These are phyloP conservation scores for Cynaeus angustus DNA, from an alignment of 2,888 invertebrate species.

Conservation along the genomic window DNA sequence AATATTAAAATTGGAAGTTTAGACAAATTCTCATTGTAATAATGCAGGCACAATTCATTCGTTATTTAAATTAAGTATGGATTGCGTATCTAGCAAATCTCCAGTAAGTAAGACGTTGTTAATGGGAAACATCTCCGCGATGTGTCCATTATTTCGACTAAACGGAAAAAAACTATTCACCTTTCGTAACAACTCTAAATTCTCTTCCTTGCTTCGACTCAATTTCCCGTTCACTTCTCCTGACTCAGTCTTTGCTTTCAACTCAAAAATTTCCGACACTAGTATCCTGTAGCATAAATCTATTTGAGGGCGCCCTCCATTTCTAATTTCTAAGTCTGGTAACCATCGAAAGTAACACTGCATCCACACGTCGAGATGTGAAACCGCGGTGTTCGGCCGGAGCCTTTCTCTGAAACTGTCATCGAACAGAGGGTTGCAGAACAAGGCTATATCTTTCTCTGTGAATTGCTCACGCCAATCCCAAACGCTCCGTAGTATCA, in stretches of 20 bases:
- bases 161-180: slow-evolving; percentile 73
- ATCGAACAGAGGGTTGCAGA: slow-evolving; percentile 88
- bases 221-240: slow-evolving; percentile 59
- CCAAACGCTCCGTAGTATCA: slow-evolving; percentile 87
- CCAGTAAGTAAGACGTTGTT: slow-evolving; percentile 78
- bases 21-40: slow-evolving; percentile 15
- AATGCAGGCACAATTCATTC: slow-evolving; percentile 72
- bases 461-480: slow-evolving; percentile 92
- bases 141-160: slow-evolving; percentile 67
- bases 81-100: slow-evolving; percentile 80
- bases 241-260: slow-evolving; percentile 65
- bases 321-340: slow-evolving; percentile 84
- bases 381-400: slow-evolving; percentile 73
- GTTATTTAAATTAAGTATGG: slow-evolving; percentile 78
- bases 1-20: slow-evolving; percentile 51
- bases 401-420: slow-evolving; percentile 67
- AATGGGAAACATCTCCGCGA: slow-evolving; percentile 70
- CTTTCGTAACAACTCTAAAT: slow-evolving; percentile 66
- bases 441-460: slow-evolving; percentile 86
- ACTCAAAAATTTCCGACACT: slow-evolving; percentile 71
- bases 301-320: slow-evolving; percentile 79
- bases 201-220: slow-evolving; percentile 65
- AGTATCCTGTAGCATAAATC: slow-evolving; percentile 73
- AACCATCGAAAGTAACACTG: slow-evolving; percentile 95
- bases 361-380: slow-evolving; percentile 84